phyloP scores from a whole-genome alignment of 2,797 vertebrate species.

The Halcyon badia region DNA sequence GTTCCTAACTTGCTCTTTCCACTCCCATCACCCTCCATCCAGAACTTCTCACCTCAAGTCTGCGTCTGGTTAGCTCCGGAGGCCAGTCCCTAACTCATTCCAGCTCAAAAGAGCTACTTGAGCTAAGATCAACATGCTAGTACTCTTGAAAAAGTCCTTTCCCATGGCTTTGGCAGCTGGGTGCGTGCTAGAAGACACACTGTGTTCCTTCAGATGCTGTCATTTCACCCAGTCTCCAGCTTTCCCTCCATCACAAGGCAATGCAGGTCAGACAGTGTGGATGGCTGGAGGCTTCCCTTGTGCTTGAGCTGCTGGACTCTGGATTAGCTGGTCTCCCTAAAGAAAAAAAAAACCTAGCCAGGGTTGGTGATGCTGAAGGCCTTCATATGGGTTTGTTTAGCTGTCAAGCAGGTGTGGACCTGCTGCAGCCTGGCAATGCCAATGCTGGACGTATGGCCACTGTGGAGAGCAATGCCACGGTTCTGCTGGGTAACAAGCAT shows the following conservation, averaged over 20 bases:
- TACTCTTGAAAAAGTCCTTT: not conserved
- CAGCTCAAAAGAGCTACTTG: not conserved
- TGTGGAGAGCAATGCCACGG: fast-evolving
- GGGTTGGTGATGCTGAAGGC: not conserved
- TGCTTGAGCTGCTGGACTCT: not conserved
- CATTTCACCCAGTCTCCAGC: not conserved
- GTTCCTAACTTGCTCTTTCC: not conserved
- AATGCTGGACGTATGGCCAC: not conserved
- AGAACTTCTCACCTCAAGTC: not conserved
- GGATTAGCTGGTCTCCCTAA: not conserved
- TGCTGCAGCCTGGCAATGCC: not conserved
- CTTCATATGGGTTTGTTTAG: not conserved
- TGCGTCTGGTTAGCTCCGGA: not conserved
- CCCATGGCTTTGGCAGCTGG: not conserved
- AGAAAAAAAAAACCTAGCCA: not conserved
- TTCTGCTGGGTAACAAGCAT: not conserved
- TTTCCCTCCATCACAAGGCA: not conserved
- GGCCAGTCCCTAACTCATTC: not conserved
- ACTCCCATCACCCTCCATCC: fast-evolving
- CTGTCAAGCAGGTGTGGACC: not conserved
- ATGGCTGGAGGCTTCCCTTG: not conserved
- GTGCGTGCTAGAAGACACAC: fast-evolving
- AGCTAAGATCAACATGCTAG: not conserved
- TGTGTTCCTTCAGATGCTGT: not conserved
- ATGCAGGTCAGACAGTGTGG: not conserved